A percentile compares a stretch with the other conserved stretches of the same genome.
Evolutionary conservation across 2,113 vertebrate genomes (phyloP).

Genomic region (Cervus canadensis): DNA sequence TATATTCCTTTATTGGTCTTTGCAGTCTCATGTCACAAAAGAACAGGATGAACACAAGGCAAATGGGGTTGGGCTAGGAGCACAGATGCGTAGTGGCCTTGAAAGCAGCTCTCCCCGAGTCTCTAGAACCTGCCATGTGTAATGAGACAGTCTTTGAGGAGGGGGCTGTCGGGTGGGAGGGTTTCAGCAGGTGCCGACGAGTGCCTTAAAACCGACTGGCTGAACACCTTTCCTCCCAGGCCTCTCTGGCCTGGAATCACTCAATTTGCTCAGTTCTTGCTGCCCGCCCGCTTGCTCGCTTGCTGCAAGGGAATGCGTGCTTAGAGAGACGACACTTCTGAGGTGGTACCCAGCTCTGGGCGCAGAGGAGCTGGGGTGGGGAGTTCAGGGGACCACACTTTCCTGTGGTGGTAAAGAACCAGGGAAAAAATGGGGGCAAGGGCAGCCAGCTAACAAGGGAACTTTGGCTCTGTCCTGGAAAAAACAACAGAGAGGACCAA

Average conservation of each 20-base stretch:
- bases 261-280: constrained; percentile 81
- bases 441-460: constrained; percentile 74
- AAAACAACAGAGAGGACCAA: constrained; percentile 81
- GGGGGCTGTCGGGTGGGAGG: constrained; percentile 59
- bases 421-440: constrained; percentile 57
- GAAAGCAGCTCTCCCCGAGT: constrained; percentile 69
- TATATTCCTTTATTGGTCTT: constrained; percentile 79
- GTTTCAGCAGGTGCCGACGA: constrained; percentile 72
- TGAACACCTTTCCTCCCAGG: constrained; percentile 74
- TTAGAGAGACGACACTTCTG: constrained; percentile 76
- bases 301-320: constrained; percentile 75
- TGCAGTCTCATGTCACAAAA: constrained; percentile 74
- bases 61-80: constrained; percentile 68
- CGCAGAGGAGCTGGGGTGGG: constrained; percentile 69
- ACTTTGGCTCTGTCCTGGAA: constrained; percentile 82
- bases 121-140: constrained; percentile 73
- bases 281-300: constrained; percentile 73
- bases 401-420: constrained; percentile 77
- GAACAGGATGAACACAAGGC: constrained; percentile 79
- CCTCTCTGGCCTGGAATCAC: constrained; percentile 75
- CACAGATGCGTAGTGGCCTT: constrained; percentile 74
- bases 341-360: constrained; percentile 72
- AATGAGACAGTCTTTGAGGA: constrained; percentile 73
- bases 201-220: constrained; percentile 68
- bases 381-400: constrained; percentile 74